Conservation (phyloP, 2,888 invertebrate species). For the Yponomeuta sedellus region DNA sequence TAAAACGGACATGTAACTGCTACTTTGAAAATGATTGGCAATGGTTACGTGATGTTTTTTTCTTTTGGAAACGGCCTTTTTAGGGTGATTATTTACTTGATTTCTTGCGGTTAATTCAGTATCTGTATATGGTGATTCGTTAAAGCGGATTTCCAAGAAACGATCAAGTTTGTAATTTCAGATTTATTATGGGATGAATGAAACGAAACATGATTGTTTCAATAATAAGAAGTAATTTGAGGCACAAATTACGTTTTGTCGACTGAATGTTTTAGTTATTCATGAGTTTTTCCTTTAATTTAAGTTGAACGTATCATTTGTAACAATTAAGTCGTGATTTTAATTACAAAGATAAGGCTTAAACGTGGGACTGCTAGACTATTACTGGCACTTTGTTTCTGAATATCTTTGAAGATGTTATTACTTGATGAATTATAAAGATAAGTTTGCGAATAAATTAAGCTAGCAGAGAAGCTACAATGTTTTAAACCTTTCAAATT, state of each 20-base stretch:
- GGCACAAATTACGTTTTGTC: slow-evolving; percentile 24
- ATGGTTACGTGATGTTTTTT: slow-evolving; percentile 44
- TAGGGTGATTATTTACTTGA: slow-evolving; percentile 18
- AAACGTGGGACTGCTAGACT: slow-evolving; percentile 10
- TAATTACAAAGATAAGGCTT: slow-evolving; percentile 46
- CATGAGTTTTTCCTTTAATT: slow-evolving; percentile 42
- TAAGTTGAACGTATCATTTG: slow-evolving; percentile 31
- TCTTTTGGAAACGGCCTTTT: slow-evolving; percentile 9
- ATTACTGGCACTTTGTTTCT: slow-evolving; percentile 9
- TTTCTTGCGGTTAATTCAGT: slow-evolving; percentile 19
- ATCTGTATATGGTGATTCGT: slow-evolving; percentile 36
- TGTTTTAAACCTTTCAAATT: no score
- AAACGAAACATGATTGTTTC: slow-evolving; percentile 38
- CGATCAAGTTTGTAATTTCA: slow-evolving; percentile 42
- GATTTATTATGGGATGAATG: slow-evolving; percentile 42
- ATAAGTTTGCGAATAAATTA: background rate
- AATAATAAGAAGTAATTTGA: slow-evolving; percentile 22
- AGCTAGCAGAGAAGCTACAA: no score
- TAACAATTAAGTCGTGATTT: slow-evolving; percentile 55
- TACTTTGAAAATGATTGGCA: slow-evolving; percentile 41
- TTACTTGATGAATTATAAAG: slow-evolving; percentile 10
- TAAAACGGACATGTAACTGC: slow-evolving; percentile 53
- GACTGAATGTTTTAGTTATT: slow-evolving; percentile 63
- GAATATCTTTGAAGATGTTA: background rate
- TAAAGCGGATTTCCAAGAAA: slow-evolving; percentile 33